Evolutionary conservation across 2,113 vertebrate genomes (phyloP), one percentile per base, ranked within the genome.

Genomic region (Rhabdomys dilectus): DNA sequence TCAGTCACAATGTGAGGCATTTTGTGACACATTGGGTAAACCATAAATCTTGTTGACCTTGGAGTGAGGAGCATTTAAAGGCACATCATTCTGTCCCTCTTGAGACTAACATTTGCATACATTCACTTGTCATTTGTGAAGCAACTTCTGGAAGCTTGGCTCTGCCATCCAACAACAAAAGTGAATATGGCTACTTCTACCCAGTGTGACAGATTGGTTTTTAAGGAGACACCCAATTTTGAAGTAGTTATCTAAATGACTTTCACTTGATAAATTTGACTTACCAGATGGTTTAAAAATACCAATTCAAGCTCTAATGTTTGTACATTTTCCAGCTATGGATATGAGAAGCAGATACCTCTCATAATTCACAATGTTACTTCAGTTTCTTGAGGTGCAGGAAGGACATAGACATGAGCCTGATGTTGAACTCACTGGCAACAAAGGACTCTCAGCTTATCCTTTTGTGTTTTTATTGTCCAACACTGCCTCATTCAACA

Each of bases 31-130:
- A 42, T 70, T 97, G 92, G 92, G 96, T 95, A 98, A 98, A 96
- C 97, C 91, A 93, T 98, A 97, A 97, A 98, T 98, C 97, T 97
- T 98, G 89, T 88, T 98, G 97, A 98, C 98, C 97, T 98, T 98
- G 96, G 51, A 96, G 94, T 98, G 96, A 98, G 95, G 82, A 97
- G 94, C 95, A 92, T 96, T 98, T 98, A 98, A 98, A 98, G 77
- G 93, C 94, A 90, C 95, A 96, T 97, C 95, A 94, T 96, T 98
- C 91, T 86, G 45, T 94, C 97, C 98, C 96, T 96, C 96, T 95
- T 89, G 89, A 86, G 89, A 98, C 92, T 97, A 97, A 94, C 86
- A 92, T 98, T 98, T 97, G 97, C 98, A 96, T 97, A 98, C 98
- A 98, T 96, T 75, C 96, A 96, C 97, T 93, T 95, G 73, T 96